phyloP scores from a whole-genome alignment of 2,113 vertebrate species.

The Albula glossodonta region DNA sequence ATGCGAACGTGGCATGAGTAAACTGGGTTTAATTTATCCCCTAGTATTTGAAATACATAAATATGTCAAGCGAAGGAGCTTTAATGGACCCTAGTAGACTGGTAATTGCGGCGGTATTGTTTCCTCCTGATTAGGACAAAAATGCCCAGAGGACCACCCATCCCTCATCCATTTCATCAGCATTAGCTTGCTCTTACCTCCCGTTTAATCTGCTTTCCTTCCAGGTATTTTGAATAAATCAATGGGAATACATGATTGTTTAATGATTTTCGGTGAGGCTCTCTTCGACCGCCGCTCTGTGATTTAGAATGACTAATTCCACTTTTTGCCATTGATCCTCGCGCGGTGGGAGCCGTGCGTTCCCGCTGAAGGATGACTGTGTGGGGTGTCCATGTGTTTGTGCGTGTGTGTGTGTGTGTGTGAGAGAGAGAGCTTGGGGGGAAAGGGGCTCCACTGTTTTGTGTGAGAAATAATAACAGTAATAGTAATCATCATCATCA shows the following conservation, averaged over 20 bases:
- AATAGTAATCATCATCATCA: too few species aligned
- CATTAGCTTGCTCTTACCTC: slow-evolving; percentile 94
- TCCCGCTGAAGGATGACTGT: slow-evolving; percentile 61
- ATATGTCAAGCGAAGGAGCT: slow-evolving; percentile 92
- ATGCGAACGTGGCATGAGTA: slow-evolving; percentile 81
- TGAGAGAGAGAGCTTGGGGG: not conserved
- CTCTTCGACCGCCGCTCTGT: slow-evolving; percentile 93
- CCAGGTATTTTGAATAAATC: slow-evolving; percentile 99
- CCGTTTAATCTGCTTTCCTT: slow-evolving; percentile 96
- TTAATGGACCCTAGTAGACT: slow-evolving; percentile 98
- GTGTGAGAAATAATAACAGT: too few species aligned
- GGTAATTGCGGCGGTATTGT: slow-evolving; percentile 97
- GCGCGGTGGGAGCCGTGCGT: slow-evolving; percentile 64
- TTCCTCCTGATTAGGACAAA: slow-evolving; percentile 97
- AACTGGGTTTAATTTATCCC: slow-evolving; percentile 90
- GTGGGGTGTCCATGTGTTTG: slow-evolving; percentile 24
- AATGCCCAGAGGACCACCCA: slow-evolving; percentile 83
- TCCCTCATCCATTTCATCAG: slow-evolving; percentile 97
- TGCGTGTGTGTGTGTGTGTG: not conserved
- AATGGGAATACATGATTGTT: slow-evolving; percentile 99
- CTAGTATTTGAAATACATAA: slow-evolving; percentile 97
- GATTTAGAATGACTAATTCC: slow-evolving; percentile 99
- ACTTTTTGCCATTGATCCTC: slow-evolving; percentile 94
- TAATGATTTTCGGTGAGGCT: slow-evolving; percentile 99
- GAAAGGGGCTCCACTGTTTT: too few species aligned